A percentile compares a stretch with the other conserved stretches of the same genome.
Evolutionary conservation across 1,140 invertebrate species (phyloP).

Genomic region (Varroa destructor): DNA sequence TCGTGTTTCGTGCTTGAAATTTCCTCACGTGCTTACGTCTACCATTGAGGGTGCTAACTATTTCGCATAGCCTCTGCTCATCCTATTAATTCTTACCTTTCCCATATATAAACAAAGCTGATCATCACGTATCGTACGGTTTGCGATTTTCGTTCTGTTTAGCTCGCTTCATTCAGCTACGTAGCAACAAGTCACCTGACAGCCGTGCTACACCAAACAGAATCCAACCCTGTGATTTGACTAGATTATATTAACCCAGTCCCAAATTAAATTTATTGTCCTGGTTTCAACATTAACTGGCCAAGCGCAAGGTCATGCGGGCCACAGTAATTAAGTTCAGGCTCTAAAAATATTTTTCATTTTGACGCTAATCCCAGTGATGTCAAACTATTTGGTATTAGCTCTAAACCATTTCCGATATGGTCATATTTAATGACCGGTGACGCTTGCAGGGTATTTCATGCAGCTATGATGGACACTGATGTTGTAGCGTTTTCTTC

Average conservation of each 20-base stretch:
- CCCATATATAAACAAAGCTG: too few species aligned
- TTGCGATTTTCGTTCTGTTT: too few species aligned
- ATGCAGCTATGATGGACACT: constrained; percentile 7
- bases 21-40: too few species aligned
- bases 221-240: constrained; percentile 48
- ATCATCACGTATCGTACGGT: too few species aligned
- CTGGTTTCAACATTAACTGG: constrained; percentile 65
- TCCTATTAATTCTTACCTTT: too few species aligned
- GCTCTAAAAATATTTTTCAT: constrained; percentile 56
- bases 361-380: constrained; percentile 62
- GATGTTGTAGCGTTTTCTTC: background rate
- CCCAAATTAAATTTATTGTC: constrained; percentile 41
- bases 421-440: constrained; percentile 5
- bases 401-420: constrained; percentile 41
- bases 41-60: too few species aligned
- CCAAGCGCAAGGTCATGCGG: constrained; percentile 52
- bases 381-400: constrained; percentile 44
- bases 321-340: constrained; percentile 57
- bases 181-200: too few species aligned
- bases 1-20: too few species aligned
- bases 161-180: too few species aligned
- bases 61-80: too few species aligned
- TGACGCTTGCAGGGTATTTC: background rate
- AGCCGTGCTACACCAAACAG: too few species aligned
- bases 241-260: constrained; percentile 3